Conservation (phyloP, 2,888 invertebrate species). For the Coelopa pilipes region DNA sequence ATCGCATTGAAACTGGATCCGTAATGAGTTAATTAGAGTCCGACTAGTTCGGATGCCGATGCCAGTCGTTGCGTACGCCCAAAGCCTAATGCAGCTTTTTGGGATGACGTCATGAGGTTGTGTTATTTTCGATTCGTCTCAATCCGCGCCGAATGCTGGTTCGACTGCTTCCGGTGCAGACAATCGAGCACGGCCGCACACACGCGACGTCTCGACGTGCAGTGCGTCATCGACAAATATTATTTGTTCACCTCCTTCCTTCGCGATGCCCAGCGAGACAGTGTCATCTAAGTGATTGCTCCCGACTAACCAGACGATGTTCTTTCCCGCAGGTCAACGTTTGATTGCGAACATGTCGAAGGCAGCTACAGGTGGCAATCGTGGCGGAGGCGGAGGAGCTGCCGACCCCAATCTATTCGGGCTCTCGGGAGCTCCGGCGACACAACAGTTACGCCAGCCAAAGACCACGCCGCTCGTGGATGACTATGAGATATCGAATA, state of each 20-base stretch:
- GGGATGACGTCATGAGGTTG: conserved; percentile 4
- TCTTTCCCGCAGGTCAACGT: neutral
- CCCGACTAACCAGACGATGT: neutral
- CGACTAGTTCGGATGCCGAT: too few relatives aligned
- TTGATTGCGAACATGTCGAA: conserved; percentile 18
- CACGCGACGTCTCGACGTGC: neutral
- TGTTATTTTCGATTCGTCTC: neutral
- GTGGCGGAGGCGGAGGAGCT: conserved; percentile 13
- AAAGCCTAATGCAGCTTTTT: neutral
- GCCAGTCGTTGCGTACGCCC: neutral
- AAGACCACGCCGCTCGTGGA: conserved; percentile 87
- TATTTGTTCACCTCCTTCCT: too few relatives aligned
- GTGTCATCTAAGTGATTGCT: neutral
- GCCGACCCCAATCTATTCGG: conserved; percentile 11
- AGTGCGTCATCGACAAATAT: too few relatives aligned
- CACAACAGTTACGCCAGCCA: conserved; percentile 58
- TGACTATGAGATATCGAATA: conserved; percentile 92
- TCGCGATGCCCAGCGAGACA: neutral
- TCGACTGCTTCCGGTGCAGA: neutral
- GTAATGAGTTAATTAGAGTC: neutral
- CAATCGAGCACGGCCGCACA: neutral
- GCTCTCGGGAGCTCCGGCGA: neutral
- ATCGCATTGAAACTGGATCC: neutral
- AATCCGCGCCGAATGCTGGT: neutral
- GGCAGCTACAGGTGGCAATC: neutral